A percentile compares a stretch with the other conserved stretches of the same genome.
Conservation (phyloP, 2,888 invertebrate genomes). For the Stegophylla sp. region DNA sequence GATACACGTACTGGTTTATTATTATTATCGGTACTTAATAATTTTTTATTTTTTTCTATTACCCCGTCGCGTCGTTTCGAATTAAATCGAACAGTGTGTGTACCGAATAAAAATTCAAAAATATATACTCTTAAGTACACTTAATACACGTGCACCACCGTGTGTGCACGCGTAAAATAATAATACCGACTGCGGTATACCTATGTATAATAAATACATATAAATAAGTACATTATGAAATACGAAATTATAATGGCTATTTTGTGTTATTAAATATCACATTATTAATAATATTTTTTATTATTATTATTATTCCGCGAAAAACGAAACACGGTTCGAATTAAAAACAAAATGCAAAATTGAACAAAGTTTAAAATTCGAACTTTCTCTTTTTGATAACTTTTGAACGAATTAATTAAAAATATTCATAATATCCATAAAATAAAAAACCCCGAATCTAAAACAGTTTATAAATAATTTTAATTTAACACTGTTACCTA, state of each 20-base stretch:
- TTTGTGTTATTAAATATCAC: background rate
- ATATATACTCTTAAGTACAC: background rate
- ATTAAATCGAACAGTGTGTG: background rate
- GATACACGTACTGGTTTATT: background rate
- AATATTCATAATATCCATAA: too few species aligned
- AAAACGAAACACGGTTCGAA: background rate
- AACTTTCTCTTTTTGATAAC: too few species aligned
- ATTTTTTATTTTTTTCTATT: slow-evolving; percentile 14
- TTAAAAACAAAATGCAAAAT: background rate
- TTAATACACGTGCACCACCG: background rate
- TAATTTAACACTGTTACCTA: too few species aligned
- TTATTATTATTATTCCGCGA: background rate
- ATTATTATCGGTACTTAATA: slow-evolving; percentile 1
- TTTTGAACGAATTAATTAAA: too few species aligned
- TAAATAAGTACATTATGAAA: background rate
- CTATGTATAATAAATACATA: background rate
- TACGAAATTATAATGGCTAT: background rate
- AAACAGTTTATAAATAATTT: too few species aligned
- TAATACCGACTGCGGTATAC: background rate
- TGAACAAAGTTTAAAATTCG: too few species aligned
- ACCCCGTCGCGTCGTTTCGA: background rate
- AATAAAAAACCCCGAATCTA: too few species aligned
- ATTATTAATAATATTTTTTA: background rate
- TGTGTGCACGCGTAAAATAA: background rate
- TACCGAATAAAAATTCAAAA: background rate